Conservation (phyloP, 2,888 invertebrate genomes). For the Himalopsyche tibetana region DNA sequence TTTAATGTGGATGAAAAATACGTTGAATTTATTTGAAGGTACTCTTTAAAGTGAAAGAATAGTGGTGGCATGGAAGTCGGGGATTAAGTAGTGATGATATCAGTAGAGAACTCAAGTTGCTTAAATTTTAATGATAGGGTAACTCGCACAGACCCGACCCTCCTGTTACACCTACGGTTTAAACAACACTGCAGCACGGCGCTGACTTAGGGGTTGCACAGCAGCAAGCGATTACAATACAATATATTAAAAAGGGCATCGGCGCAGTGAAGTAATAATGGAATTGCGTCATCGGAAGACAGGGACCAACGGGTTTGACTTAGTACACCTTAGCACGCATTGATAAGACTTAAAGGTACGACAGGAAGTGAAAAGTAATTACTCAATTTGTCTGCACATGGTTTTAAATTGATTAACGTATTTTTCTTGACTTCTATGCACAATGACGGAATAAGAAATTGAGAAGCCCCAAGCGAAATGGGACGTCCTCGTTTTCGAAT, state of each 20-base stretch:
- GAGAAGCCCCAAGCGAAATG: no score
- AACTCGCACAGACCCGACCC: not conserved
- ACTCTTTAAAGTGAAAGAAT: no score
- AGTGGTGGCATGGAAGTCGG: no score
- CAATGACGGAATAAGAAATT: no score
- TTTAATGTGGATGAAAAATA: no score
- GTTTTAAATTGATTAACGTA: no score
- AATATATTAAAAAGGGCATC: slow-evolving; percentile 42
- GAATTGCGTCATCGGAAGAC: slow-evolving; percentile 29
- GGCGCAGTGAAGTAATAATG: slow-evolving; percentile 28
- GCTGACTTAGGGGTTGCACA: slow-evolving; percentile 9
- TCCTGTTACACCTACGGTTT: slow-evolving; percentile 21
- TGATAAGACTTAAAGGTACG: slow-evolving; percentile 9
- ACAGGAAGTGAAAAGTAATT: not conserved
- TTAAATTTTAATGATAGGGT: slow-evolving; percentile 35
- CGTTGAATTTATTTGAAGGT: no score
- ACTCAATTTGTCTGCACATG: no score
- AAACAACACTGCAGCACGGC: slow-evolving; percentile 16
- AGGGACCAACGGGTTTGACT: slow-evolving; percentile 20
- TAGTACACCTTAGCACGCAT: slow-evolving; percentile 38
- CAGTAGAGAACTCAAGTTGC: not conserved
- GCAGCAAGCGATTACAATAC: slow-evolving; percentile 26
- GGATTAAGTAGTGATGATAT: not conserved
- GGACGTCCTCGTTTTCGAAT: no score
- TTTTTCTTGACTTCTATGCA: no score